Percentiles rank a stretch among this genome's conserved stretches.
phyloP scores from a whole-genome alignment of 2,797 vertebrate genomes.

The Forpus xanthops region DNA sequence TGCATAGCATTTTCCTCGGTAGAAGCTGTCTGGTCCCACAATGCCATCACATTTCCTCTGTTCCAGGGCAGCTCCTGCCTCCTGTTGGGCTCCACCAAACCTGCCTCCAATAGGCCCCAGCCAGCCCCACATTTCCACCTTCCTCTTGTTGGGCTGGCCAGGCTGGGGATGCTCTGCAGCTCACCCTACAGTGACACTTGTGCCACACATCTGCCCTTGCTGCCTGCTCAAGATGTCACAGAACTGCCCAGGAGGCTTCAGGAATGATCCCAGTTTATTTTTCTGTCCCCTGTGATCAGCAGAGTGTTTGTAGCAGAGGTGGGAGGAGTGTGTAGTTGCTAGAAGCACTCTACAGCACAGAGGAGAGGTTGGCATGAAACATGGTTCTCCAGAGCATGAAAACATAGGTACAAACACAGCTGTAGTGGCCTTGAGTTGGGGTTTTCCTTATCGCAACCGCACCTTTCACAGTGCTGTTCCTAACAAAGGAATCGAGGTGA shows the following conservation, averaged over 20 bases:
- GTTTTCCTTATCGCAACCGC: neutral
- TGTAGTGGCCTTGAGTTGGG: neutral
- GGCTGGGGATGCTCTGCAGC: neutral
- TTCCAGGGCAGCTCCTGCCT: neutral
- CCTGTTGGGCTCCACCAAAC: neutral
- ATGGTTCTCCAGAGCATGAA: rapidly evolving
- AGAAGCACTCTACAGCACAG: neutral
- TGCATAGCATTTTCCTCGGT: neutral
- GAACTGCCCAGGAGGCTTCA: neutral
- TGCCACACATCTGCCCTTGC: neutral
- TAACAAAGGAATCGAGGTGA: neutral
- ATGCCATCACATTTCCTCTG: neutral
- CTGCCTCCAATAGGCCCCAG: neutral
- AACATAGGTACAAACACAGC: neutral
- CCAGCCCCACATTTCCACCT: neutral
- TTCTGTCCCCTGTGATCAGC: neutral
- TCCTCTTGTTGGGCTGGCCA: neutral
- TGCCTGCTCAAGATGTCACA: neutral
- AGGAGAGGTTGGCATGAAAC: neutral
- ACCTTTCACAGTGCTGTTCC: neutral
- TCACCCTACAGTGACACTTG: neutral
- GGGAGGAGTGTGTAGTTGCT: neutral
- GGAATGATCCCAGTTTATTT: rapidly evolving
- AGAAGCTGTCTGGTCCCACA: neutral
- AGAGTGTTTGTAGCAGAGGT: rapidly evolving